phyloP scores from a whole-genome alignment of 92 coral and sea anemone species.

The Metridium senile region DNA sequence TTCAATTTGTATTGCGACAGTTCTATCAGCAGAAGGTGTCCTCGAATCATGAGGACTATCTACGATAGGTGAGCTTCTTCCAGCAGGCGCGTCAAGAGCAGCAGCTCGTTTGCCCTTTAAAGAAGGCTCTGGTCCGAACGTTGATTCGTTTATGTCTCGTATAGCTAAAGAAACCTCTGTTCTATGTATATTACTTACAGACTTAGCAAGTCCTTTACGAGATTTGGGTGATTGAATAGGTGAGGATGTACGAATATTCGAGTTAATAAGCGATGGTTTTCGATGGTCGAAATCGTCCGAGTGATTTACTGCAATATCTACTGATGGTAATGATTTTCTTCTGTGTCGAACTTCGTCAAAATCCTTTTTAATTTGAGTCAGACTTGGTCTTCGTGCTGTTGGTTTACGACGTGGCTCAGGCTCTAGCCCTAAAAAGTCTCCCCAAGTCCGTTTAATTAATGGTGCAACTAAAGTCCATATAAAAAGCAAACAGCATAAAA shows the following conservation, averaged over 20 bases:
- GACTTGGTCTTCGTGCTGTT: constrained; percentile 74
- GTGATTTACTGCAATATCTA: not conserved
- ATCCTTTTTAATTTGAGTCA: constrained; percentile 61
- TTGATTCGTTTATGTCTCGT: constrained; percentile 40
- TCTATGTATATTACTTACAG: constrained; percentile 32
- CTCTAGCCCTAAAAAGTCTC: constrained; percentile 86
- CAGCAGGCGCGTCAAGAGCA: constrained; percentile 29
- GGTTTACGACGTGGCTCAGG: constrained; percentile 66
- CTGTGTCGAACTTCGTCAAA: constrained; percentile 42
- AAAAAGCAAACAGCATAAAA: constrained; percentile 85
- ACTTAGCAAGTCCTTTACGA: constrained; percentile 21
- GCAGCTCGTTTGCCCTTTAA: not conserved
- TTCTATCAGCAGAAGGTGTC: constrained; percentile 41
- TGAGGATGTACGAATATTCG: constrained; percentile 11
- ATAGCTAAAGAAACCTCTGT: constrained; percentile 18
- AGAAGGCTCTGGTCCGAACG: constrained; percentile 29
- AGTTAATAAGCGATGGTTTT: not conserved
- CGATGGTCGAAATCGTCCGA: not conserved
- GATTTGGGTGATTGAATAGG: constrained; percentile 9
- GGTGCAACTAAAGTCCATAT: constrained; percentile 98
- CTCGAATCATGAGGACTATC: constrained; percentile 33
- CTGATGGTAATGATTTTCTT: constrained; percentile 23
- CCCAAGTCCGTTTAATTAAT: constrained; percentile 86
- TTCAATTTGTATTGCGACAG: constrained; percentile 66
- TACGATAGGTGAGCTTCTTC: constrained; percentile 35